Evolutionary conservation across 2,113 vertebrate genomes (phyloP).

Genomic region (Grantiella picta): DNA sequence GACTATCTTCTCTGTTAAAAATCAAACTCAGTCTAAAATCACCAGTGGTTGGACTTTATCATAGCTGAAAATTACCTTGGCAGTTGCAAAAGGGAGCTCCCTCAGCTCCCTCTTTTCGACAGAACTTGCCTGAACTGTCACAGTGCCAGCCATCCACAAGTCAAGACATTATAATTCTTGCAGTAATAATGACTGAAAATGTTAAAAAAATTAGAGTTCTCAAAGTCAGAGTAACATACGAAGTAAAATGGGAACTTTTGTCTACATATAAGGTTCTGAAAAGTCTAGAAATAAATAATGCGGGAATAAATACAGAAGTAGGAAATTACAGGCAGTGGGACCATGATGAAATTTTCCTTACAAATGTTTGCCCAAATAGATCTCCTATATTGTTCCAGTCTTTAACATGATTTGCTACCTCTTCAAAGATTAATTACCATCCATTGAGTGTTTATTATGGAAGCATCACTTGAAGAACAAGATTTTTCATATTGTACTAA

Average conservation of each 20-base stretch:
- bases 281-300: background rate
- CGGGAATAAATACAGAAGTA: background rate
- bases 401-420: background rate
- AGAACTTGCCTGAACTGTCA: background rate
- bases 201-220: background rate
- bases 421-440: background rate
- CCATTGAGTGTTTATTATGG: background rate
- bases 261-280: background rate
- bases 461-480: background rate
- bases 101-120: background rate
- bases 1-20: background rate
- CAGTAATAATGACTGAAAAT: background rate
- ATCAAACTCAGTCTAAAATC: background rate
- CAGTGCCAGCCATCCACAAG: accelerated
- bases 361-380: background rate
- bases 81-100: background rate
- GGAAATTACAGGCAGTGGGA: background rate
- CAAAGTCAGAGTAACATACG: background rate
- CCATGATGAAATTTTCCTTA: background rate
- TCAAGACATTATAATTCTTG: background rate
- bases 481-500: background rate
- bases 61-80: background rate
- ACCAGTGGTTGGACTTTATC: background rate
- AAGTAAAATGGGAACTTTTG: background rate
- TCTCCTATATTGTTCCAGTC: background rate